Base-by-base conservation (phyloP, 2,113 vertebrate genomes). In the Uria lomvia region DNA sequence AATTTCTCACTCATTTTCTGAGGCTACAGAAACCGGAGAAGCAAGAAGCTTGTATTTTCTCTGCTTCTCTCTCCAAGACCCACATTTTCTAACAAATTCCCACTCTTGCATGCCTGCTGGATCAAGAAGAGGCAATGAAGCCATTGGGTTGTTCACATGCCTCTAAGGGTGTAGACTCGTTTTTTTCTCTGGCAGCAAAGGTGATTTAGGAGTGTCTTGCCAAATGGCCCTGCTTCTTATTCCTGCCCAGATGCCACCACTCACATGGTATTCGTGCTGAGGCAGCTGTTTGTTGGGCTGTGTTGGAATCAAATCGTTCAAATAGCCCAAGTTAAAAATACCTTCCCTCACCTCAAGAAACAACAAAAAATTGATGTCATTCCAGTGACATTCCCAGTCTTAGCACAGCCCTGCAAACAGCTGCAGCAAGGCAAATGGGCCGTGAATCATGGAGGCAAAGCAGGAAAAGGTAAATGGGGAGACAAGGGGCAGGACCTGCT, bases 241-340 rank as follows among this genome's bases (percentile, higher is more conserved):
- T 91, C 70, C 91, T 94, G 55, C 67, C 93, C 77, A 58, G 77
- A 56, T 94, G 90, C 93, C 71, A 87, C 91, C 36, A 18, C 58
- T 94, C 40, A 14, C 19, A 38, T 12, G 38, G 72, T 22, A 58
- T 63, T 90, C 82, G 77, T 92, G 93, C 77, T 93, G 90, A 96
- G 63, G 70, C 53, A 93, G 90, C 81, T 91, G 53, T 52, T 91
- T 75, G 30, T 65, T 81, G 76, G 68, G 29, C 84, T 77, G 38
- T 56, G 65, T 71, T 96, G 81, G 89, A 90, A 90, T 45, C 40
- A 76, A 70, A 77, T n/a, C 3, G 29, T 63, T 90, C 66, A 74
- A 67, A 88, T 29, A 19, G 80, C 45, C 62, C 62, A 56, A 87
- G 58, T 79, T 94, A 93, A 95, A 96, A 93, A 94, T 94, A 90